Percentiles rank a stretch among this genome's conserved stretches.
phyloP scores from a whole-genome alignment of 1,140 invertebrate genomes.

The Colletes latitarsis region DNA sequence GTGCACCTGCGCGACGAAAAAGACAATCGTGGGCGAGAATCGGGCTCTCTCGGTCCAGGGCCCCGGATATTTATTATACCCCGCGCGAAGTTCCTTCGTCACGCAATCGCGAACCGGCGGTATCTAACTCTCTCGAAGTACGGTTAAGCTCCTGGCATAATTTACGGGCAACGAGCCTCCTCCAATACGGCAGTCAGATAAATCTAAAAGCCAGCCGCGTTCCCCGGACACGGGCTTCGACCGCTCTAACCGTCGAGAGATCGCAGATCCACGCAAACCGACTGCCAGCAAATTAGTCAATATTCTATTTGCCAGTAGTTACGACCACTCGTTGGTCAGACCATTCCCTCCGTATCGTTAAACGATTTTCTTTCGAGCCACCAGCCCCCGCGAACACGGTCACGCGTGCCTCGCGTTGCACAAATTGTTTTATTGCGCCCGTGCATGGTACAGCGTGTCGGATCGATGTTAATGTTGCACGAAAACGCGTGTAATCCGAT shows the following conservation, averaged over 20 bases:
- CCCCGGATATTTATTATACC: slow-evolving; percentile 60
- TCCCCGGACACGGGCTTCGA: background rate
- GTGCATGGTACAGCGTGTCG: background rate
- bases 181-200: slow-evolving; percentile 21
- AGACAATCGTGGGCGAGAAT: slow-evolving; percentile 33
- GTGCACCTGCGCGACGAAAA: slow-evolving; percentile 36
- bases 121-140: slow-evolving; percentile 34
- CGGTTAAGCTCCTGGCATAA: slow-evolving; percentile 14
- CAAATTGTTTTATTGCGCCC: slow-evolving; percentile 7
- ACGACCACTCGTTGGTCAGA: background rate
- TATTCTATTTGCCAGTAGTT: slow-evolving; percentile 37
- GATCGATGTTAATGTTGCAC: background rate
- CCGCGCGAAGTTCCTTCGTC: slow-evolving; percentile 48
- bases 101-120: slow-evolving; percentile 54
- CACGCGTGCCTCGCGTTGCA: slow-evolving; percentile 11
- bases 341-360: slow-evolving; percentile 3
- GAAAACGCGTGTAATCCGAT: slow-evolving; percentile 10
- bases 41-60: background rate
- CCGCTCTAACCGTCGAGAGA: background rate
- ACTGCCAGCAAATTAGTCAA: slow-evolving; percentile 40
- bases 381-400: background rate
- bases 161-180: slow-evolving; percentile 32
- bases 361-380: slow-evolving; percentile 1
- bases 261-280: slow-evolving; percentile 18
- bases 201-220: slow-evolving; percentile 27